Evolutionary conservation across 2,888 invertebrate genomes (phyloP), one percentile per base, ranked within the genome.

Genomic region (Galeruca laticollis): DNA sequence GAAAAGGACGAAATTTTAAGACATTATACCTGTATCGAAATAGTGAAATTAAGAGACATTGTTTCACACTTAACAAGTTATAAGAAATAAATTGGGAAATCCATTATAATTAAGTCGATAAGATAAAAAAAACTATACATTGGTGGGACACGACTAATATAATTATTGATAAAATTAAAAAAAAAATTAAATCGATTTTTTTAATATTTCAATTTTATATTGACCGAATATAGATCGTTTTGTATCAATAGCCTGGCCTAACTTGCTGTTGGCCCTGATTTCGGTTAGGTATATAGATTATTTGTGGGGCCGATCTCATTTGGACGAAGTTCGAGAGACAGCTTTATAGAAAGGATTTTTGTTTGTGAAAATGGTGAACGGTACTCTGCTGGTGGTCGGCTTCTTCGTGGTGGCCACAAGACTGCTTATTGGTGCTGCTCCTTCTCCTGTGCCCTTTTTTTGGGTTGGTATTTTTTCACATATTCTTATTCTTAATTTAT

Each of bases 351-450:
- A 70, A 64, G 73, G 64, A 70, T 71, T 70, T 72, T 65, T 47
- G 65, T 57, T 65, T 64, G 74, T 73, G 73, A 77, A 65, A n/a
- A 79, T 78, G 79, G 73, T 74, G 77, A 75, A 72, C 70, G 73
- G 63, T 52, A 54, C 78, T 71, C 71, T 77, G 78, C 76, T 78
- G 80, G 79, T 80, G 79, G 79, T 79, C 78, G 72, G 70, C 68
- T 31, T 54, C 73, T 56, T 74, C 72, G 68, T 73, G 78, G 79
- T 80, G 79, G 80, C 76, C 79, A 56, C 31, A 21, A 21, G 49
- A 57, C 73, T 69, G 60, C 62, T 72, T 51, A 67, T 61, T 57
- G 71, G 72, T 72, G 70, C 64, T 71, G 68, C 72, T 67, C 67
- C 71, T 70, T 71, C 61, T 47, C 65, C 57, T 26, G 57, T 57